phyloP scores from a whole-genome alignment of 2,888 invertebrate species.

The Lutraria lutraria region DNA sequence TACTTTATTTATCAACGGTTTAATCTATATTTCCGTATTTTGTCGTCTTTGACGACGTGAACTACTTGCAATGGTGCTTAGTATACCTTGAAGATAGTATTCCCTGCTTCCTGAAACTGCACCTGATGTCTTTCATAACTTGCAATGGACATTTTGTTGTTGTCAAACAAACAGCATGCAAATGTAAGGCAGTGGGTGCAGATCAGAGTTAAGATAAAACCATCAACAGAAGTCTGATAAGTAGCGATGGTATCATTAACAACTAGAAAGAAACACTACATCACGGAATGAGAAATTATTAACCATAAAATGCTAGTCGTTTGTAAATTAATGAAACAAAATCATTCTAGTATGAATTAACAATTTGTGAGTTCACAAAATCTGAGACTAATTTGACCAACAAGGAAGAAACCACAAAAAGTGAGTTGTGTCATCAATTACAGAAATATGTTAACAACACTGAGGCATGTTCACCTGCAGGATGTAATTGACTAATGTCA shows the following conservation, averaged over 20 bases:
- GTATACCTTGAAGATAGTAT: conserved; percentile 53
- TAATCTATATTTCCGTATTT: conserved; percentile 39
- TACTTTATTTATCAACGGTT: conserved; percentile 24
- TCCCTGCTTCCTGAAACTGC: conserved; percentile 29
- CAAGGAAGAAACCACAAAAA: conserved; percentile 35
- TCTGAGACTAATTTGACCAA: conserved; percentile 12
- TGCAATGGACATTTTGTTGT: conserved; percentile 38
- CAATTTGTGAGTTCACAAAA: conserved; percentile 21
- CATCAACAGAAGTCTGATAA: conserved; percentile 34
- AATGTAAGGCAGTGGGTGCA: conserved; percentile 38
- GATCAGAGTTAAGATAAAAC: conserved; percentile 35
- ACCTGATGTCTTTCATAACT: conserved; percentile 21
- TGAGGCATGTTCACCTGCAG: conserved; percentile 1
- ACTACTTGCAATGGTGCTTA: conserved; percentile 44
- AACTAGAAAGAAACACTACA: conserved; percentile 27
- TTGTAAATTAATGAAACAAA: no score
- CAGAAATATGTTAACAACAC: no score
- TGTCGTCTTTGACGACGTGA: conserved; percentile 25
- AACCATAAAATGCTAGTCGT: no score
- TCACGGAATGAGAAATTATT: conserved; percentile 34
- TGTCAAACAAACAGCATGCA: conserved; percentile 29
- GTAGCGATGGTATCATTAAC: conserved; percentile 42
- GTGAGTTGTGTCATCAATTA: background rate
- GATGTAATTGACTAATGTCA: conserved; percentile 44
- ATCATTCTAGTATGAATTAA: conserved; percentile 37